A percentile compares a stretch with the other conserved stretches of the same genome.
These are phyloP conservation scores for Calyptommatus sinebrachiatus DNA, from an alignment of 2,113 vertebrate genomes.

Conservation along the genomic window DNA sequence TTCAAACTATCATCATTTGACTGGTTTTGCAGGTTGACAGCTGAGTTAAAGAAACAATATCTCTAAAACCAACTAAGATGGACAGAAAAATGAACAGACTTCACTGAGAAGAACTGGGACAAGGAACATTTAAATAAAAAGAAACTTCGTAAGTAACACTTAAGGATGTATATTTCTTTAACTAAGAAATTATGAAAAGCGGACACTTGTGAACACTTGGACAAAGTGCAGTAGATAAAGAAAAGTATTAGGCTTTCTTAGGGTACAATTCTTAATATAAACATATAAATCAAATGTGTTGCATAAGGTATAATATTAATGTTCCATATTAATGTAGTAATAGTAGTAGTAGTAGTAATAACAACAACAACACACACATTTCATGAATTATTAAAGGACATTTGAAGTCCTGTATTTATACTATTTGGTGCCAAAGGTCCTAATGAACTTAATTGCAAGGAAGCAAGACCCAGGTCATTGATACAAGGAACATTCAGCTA, in stretches of 20 bases:
- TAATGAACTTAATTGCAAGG: slow-evolving; percentile 70
- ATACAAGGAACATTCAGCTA: slow-evolving; percentile 48
- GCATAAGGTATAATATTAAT: neutral
- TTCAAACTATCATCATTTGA: too few species aligned
- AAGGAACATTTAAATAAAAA: neutral
- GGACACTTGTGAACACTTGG: neutral
- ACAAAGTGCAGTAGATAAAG: neutral
- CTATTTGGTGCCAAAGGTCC: slow-evolving; percentile 71
- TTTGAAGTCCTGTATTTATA: slow-evolving; percentile 67
- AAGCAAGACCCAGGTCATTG: slow-evolving; percentile 61
- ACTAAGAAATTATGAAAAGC: neutral
- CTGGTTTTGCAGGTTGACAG: neutral
- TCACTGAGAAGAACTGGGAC: neutral
- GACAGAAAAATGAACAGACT: neutral
- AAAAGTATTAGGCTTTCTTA: neutral
- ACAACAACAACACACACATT: neutral
- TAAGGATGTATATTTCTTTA: neutral
- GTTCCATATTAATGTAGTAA: neutral
- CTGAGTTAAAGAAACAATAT: neutral
- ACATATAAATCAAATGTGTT: neutral
- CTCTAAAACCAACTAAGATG: neutral
- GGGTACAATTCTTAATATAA: too few species aligned
- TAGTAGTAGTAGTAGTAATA: neutral
- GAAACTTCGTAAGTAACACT: neutral
- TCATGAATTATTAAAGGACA: slow-evolving; percentile 30